These are phyloP conservation scores for Lagorchestes hirsutus DNA, from an alignment of 2,797 vertebrate genomes.

Conservation along the genomic window DNA sequence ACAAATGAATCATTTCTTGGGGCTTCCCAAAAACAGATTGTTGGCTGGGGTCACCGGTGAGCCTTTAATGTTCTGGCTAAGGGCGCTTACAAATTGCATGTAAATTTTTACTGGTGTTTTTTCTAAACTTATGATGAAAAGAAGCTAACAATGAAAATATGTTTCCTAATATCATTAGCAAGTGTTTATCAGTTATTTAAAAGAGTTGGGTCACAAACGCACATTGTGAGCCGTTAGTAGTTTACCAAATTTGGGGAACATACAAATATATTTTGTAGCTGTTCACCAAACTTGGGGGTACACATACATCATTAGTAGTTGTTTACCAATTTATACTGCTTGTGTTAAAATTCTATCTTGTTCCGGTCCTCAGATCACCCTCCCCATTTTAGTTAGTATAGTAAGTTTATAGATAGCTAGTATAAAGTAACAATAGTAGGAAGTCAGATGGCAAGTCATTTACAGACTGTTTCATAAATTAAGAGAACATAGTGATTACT, in stretches of 20 bases:
- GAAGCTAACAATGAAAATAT: not conserved
- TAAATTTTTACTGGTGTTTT: not conserved
- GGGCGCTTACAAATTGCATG: not conserved
- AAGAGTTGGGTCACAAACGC: not conserved
- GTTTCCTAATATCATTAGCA: not conserved
- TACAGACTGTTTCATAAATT: not conserved
- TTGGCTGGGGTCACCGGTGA: no score
- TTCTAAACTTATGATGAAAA: not conserved
- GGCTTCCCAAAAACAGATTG: not conserved
- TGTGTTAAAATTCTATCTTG: not conserved
- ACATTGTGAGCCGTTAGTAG: not conserved
- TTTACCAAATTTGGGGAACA: not conserved
- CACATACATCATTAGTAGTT: not conserved
- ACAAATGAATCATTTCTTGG: not conserved
- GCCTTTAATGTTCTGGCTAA: not conserved
- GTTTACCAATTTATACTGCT: not conserved
- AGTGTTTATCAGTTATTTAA: not conserved
- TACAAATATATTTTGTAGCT: not conserved
- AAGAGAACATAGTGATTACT: not conserved
- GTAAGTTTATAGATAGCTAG: not conserved
- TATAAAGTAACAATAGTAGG: not conserved
- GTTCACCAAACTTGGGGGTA: not conserved
- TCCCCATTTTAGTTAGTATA: not conserved
- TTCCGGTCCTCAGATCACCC: not conserved
- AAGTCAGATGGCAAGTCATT: not conserved